phyloP scores from a whole-genome alignment of 2,888 invertebrate species.

The Apodemia mormo region DNA sequence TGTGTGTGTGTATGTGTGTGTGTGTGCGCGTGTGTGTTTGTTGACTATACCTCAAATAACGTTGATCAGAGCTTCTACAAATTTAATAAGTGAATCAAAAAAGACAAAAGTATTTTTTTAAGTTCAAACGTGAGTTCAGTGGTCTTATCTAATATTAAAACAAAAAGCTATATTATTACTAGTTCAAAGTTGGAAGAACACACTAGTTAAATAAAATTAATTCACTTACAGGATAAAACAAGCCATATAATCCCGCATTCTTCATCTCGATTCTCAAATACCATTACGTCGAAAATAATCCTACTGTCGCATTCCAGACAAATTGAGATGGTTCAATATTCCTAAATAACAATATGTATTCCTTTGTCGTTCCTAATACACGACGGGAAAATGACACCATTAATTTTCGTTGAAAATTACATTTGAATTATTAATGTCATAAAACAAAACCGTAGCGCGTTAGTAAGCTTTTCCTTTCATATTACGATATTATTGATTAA shows the following conservation, averaged over 20 bases:
- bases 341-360: not conserved
- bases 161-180: too few species aligned
- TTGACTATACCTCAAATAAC: too few species aligned
- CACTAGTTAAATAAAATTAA: too few species aligned
- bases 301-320: not conserved
- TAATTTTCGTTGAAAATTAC: slow-evolving; percentile 11
- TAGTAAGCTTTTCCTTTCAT: not conserved
- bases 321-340: not conserved
- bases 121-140: too few species aligned
- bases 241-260: not conserved
- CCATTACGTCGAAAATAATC: not conserved
- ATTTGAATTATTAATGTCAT: slow-evolving; percentile 13
- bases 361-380: not conserved
- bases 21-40: too few species aligned
- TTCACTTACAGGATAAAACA: too few species aligned
- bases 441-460: slow-evolving; percentile 3
- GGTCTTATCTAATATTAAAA: too few species aligned
- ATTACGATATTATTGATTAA: slow-evolving; percentile 1
- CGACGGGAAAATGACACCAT: slow-evolving; percentile 1
- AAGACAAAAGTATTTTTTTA: too few species aligned
- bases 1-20: too few species aligned
- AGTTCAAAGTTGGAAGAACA: too few species aligned
- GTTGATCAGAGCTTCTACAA: too few species aligned
- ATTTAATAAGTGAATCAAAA: too few species aligned
- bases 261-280: slow-evolving; percentile 4